Evolutionary conservation across 2,113 vertebrate genomes (phyloP).

Genomic region (Polypterus bichir): DNA sequence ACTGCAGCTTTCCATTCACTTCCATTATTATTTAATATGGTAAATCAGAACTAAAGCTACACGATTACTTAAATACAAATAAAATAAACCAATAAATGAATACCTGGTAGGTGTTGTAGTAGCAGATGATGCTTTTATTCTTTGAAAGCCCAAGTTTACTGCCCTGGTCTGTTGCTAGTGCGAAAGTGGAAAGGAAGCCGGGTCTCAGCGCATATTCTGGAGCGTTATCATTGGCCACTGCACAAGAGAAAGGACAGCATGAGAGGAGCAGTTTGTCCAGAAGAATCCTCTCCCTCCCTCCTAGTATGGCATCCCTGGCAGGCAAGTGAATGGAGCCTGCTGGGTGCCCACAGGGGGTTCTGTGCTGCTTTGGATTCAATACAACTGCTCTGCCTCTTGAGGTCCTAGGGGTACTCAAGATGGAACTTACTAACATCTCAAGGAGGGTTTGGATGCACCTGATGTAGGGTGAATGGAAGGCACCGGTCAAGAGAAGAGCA

Average conservation of each 20-base stretch:
- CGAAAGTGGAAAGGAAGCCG: conserved; percentile 87
- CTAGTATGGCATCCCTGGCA: background rate
- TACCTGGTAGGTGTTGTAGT: conserved; percentile 94
- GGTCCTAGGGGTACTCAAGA: too few species aligned
- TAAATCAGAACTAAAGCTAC: background rate
- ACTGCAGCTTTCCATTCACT: background rate
- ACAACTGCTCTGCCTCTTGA: too few species aligned
- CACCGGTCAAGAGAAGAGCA: too few species aligned
- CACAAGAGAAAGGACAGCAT: conserved; percentile 16
- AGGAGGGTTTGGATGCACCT: too few species aligned
- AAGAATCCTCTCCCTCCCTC: background rate
- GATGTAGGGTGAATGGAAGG: too few species aligned
- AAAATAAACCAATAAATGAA: background rate
- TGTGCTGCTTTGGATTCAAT: too few species aligned
- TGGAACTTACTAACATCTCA: too few species aligned
- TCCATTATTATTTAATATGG: background rate
- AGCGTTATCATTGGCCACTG: conserved; percentile 92
- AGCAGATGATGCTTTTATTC: conserved; percentile 98
- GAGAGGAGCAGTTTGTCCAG: background rate
- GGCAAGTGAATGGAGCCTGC: background rate
- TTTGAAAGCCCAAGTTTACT: conserved; percentile 95
- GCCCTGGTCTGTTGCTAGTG: conserved; percentile 91
- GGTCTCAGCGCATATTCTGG: conserved; percentile 87
- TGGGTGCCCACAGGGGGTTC: background rate
- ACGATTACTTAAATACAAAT: background rate